Evolutionary conservation across 2,797 vertebrate genomes (phyloP).

Genomic region (Sebastes nivosus): DNA sequence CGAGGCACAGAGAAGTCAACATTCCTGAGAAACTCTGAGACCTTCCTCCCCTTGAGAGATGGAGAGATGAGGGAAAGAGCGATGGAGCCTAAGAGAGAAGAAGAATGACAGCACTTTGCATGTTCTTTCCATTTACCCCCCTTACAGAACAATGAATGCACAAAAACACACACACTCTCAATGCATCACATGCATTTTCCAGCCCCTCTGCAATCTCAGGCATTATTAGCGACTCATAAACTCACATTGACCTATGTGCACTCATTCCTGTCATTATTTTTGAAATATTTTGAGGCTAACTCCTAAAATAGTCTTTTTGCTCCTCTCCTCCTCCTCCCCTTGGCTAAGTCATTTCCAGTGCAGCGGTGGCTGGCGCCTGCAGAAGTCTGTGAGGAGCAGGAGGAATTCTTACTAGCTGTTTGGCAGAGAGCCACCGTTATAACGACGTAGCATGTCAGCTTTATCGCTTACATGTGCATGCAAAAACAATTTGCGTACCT

Average conservation of each 20-base stretch:
- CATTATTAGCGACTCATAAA: slow-evolving; percentile 59
- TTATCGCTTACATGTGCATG: slow-evolving; percentile 51
- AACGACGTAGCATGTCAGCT: slow-evolving; percentile 44
- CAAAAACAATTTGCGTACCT: slow-evolving; percentile 49
- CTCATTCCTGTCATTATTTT: slow-evolving; percentile 77
- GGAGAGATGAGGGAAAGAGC: slow-evolving; percentile 65
- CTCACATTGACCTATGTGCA: slow-evolving; percentile 57
- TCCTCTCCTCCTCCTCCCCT: slow-evolving; percentile 59
- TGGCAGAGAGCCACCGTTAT: slow-evolving; percentile 58
- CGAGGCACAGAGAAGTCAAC: slow-evolving; percentile 92
- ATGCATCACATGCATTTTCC: slow-evolving; percentile 31
- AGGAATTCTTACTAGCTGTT: slow-evolving; percentile 65
- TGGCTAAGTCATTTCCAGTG: slow-evolving; percentile 66
- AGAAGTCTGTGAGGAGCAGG: slow-evolving; percentile 63
- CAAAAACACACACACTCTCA: slow-evolving; percentile 12
- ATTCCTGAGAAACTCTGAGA: slow-evolving; percentile 98
- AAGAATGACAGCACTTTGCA: slow-evolving; percentile 48
- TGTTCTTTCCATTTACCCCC: slow-evolving; percentile 69
- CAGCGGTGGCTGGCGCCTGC: slow-evolving; percentile 66
- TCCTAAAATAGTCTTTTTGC: slow-evolving; percentile 72
- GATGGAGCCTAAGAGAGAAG: slow-evolving; percentile 54
- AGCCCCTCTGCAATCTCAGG: slow-evolving; percentile 38
- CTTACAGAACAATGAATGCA: slow-evolving; percentile 26
- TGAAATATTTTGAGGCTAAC: slow-evolving; percentile 74
- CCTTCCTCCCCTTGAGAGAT: slow-evolving; percentile 84